Evolutionary conservation across 2,888 invertebrate genomes (phyloP).

Genomic region (Ceramica pisi): DNA sequence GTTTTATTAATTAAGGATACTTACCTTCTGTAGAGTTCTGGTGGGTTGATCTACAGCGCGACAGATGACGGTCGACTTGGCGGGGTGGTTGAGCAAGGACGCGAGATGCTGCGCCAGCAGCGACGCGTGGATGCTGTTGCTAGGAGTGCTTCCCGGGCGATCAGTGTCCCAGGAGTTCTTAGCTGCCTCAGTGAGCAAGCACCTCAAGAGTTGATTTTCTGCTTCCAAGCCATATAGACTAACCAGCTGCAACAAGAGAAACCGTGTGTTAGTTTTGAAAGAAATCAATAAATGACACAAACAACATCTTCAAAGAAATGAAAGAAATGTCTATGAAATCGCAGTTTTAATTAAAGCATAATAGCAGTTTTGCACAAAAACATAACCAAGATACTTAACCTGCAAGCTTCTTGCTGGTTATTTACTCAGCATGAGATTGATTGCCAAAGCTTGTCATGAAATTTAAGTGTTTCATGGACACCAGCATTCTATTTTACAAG

Average conservation of each 20-base stretch:
- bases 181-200: conserved; percentile 95
- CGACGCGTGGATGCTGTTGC: conserved; percentile 94
- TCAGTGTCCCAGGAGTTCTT: conserved; percentile 94
- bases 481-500: not conserved
- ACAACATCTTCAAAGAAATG: not conserved
- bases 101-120: conserved; percentile 90
- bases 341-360: not conserved
- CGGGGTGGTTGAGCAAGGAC: conserved; percentile 95
- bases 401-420: not conserved
- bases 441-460: not conserved
- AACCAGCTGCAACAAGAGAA: conserved; percentile 92
- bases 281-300: not conserved
- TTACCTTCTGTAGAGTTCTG: conserved; percentile 92
- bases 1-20: conserved; percentile 38
- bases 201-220: conserved; percentile 98
- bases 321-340: not conserved
- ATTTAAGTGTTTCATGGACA: not conserved
- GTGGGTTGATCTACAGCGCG: conserved; percentile 96
- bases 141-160: conserved; percentile 93
- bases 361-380: not conserved
- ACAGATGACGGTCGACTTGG: conserved; percentile 96
- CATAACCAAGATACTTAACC: not conserved
- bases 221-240: conserved; percentile 98
- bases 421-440: not conserved
- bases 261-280: conserved; percentile 10